Conservation (phyloP, 1,140 invertebrate species). For the Acyrthosiphon pisum region DNA sequence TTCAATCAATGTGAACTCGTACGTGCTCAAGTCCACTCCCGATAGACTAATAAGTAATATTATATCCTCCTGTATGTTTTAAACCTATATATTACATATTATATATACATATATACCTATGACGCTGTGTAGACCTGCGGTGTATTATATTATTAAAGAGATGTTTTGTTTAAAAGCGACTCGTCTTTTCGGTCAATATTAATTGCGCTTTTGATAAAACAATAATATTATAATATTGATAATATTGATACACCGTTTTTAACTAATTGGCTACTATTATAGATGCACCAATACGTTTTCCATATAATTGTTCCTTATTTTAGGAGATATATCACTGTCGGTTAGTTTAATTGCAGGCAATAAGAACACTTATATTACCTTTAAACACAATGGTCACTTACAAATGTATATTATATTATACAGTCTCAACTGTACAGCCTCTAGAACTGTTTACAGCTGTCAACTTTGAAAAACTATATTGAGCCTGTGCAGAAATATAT, state of each 20-base stretch:
- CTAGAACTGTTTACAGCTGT: no score
- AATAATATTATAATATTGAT: no score
- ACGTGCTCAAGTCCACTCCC: slow-evolving; percentile 53
- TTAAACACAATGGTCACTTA: no score
- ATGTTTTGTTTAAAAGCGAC: background rate
- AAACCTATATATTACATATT: background rate
- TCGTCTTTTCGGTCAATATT: background rate
- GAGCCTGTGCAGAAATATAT: background rate
- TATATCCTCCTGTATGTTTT: background rate
- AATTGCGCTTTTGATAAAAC: background rate
- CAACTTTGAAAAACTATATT: background rate
- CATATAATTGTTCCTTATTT: background rate
- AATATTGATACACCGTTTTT: background rate
- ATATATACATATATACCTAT: background rate
- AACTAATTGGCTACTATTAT: background rate
- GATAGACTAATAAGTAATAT: slow-evolving; percentile 40
- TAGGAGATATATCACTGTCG: background rate
- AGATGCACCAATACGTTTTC: background rate
- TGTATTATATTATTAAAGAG: background rate
- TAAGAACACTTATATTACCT: background rate
- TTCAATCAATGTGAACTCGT: slow-evolving; percentile 52
- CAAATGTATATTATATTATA: no score
- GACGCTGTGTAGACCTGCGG: background rate
- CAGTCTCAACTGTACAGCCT: no score
- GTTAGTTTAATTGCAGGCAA: background rate